Percentiles rank a stretch among this genome's conserved stretches.
Evolutionary conservation across 1,140 invertebrate species (phyloP).

Genomic region (Atta texana): DNA sequence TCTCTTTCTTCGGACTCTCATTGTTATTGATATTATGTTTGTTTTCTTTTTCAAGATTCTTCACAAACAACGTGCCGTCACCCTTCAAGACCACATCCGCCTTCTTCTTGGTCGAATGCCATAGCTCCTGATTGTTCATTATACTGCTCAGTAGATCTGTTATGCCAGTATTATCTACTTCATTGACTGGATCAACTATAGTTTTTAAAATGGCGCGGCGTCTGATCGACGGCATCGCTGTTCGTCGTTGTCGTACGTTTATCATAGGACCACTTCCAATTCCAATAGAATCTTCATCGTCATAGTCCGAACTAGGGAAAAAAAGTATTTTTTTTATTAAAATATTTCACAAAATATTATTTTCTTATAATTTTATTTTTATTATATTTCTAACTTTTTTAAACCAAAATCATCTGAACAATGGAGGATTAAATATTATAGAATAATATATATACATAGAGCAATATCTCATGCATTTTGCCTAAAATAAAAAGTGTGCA

Average conservation of each 20-base stretch:
- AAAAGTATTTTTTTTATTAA: conserved; percentile 52
- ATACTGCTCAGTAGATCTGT: conserved; percentile 91
- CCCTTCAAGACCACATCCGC: conserved; percentile 88
- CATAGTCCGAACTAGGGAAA: conserved; percentile 81
- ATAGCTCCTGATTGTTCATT: conserved; percentile 91
- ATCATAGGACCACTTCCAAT: conserved; percentile 73
- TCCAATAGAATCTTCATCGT: conserved; percentile 72
- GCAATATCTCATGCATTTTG: not conserved
- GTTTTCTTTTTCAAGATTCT: conserved; percentile 80
- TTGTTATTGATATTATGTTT: conserved; percentile 81
- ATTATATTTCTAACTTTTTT: not conserved
- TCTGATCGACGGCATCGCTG: conserved; percentile 78
- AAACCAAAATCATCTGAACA: not conserved
- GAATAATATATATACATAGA: not conserved
- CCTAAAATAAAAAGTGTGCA: not conserved
- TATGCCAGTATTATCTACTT: conserved; percentile 73
- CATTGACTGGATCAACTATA: conserved; percentile 78
- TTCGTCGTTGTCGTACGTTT: conserved; percentile 79
- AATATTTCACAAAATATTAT: not conserved
- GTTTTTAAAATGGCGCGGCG: conserved; percentile 84
- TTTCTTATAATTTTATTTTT: conserved; percentile 11
- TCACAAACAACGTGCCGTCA: conserved; percentile 87
- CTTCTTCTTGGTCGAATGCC: conserved; percentile 90
- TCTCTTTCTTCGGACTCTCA: conserved; percentile 78
- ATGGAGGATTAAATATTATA: not conserved